A percentile compares a stretch with the other conserved stretches of the same genome.
Evolutionary conservation across 2,888 invertebrate genomes (phyloP).

Genomic region (Pristionchus fissidentatus): DNA sequence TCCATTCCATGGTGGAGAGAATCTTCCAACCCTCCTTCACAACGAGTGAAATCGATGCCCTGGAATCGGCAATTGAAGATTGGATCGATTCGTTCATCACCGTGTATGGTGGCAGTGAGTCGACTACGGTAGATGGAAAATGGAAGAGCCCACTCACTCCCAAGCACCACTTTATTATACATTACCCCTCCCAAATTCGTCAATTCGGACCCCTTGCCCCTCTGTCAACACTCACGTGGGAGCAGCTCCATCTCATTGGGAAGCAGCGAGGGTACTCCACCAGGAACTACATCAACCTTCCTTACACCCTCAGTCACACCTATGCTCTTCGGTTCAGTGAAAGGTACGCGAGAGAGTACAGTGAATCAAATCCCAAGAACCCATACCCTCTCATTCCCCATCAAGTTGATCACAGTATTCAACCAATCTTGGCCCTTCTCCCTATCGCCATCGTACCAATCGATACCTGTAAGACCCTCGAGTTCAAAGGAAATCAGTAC

Average conservation of each 20-base stretch:
- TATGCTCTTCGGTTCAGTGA: background rate
- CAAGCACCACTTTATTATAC: background rate
- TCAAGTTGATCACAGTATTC: no score
- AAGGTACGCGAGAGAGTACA: background rate
- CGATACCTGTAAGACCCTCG: background rate
- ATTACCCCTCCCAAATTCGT: background rate
- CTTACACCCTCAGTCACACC: background rate
- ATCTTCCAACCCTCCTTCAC: background rate
- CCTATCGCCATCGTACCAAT: background rate
- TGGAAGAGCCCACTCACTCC: background rate
- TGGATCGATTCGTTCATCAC: background rate
- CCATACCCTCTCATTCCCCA: no score
- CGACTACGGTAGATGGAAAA: background rate
- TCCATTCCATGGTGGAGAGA: background rate
- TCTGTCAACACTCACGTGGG: background rate
- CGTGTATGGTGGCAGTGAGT: background rate
- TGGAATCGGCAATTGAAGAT: background rate
- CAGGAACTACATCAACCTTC: background rate
- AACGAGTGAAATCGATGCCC: background rate
- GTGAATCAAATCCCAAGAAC: no score
- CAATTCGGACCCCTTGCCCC: no score
- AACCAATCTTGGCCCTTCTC: background rate
- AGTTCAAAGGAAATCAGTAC: background rate
- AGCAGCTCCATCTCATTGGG: background rate
- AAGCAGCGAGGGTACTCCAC: background rate